Base-by-base conservation (phyloP, 2,888 invertebrate genomes). In the Lepidochrysops patricia region DNA sequence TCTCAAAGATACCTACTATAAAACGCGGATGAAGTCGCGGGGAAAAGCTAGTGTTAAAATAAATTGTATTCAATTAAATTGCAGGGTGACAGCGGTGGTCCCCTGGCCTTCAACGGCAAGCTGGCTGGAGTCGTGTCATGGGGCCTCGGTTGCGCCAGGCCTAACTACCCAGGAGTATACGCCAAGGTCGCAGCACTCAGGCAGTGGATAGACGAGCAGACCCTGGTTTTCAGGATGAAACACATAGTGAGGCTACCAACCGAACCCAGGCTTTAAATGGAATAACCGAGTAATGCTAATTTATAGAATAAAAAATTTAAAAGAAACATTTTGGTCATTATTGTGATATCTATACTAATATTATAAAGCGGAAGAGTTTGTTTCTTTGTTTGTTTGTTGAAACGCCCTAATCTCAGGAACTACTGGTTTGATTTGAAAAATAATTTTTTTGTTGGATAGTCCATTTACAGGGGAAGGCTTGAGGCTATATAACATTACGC, bases 81-180 rank as follows among this genome's bases (percentile, higher is more conserved):
- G 52, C 67, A 90, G 90, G 91, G 91, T 59, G 82, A 84, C 59
- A 90, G 90, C 7, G 91, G 91, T 4, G 91, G 89, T 2, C 80
- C 80, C 0, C 63, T 88, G 0, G 78, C 84, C 0, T 66, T 77
- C 57, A 76, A 89, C 0, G 84, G 84, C 2, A 87, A 84, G 56
- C 76, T 91, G 5, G 84, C 85, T 9, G 90, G 90, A 0, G 73
- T 91, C 0, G 84, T 90, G 0, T 82, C 88, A 0, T 90, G 85
- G 80, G 87, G 90, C 0, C 68, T 84, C 0, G 89, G 89, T 0
- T 90, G 90, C 43, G 90, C 87, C 0, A 72, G 86, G 63, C 85
- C 89, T 0, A 76, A 78, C 12, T 89, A 77, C 64, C 90, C 90
- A 1, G 89, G 89, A 15, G 88, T 89, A 0, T 90, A 90, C 68